Percentiles rank a stretch among this genome's conserved stretches.
These are phyloP conservation scores for Eueremaeus valkanovi DNA, from an alignment of 2,888 invertebrate species.

Conservation along the genomic window DNA sequence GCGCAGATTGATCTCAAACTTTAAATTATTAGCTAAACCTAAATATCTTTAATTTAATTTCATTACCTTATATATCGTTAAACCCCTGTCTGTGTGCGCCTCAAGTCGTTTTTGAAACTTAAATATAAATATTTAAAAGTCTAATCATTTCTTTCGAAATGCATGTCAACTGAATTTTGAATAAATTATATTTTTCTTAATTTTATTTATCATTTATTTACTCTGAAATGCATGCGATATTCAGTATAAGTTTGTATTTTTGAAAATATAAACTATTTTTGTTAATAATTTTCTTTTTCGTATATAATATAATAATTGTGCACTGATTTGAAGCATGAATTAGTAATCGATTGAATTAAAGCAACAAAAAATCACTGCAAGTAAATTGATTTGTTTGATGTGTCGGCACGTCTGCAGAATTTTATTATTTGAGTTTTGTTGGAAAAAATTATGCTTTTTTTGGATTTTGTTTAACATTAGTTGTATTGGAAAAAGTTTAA, in stretches of 20 bases:
- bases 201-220: too few species aligned
- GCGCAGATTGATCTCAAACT: not conserved
- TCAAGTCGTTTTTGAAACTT: not conserved
- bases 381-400: not conserved
- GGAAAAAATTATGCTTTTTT: not conserved
- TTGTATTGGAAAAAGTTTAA: too few species aligned
- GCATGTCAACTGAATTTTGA: not conserved
- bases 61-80: not conserved
- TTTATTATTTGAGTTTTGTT: too few species aligned
- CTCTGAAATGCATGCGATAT: too few species aligned
- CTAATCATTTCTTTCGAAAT: not conserved
- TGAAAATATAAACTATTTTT: too few species aligned
- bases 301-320: too few species aligned
- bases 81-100: not conserved
- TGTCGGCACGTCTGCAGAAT: not conserved
- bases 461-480: too few species aligned
- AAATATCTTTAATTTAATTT: not conserved
- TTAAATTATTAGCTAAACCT: not conserved
- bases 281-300: too few species aligned
- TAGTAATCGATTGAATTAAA: not conserved
- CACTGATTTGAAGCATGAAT: too few species aligned
- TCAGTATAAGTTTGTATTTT: too few species aligned
- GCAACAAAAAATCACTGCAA: not conserved
- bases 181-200: too few species aligned
- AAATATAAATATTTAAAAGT: not conserved